Evolutionary conservation across 2,888 invertebrate genomes (phyloP).

Genomic region (Euproctis similis): DNA sequence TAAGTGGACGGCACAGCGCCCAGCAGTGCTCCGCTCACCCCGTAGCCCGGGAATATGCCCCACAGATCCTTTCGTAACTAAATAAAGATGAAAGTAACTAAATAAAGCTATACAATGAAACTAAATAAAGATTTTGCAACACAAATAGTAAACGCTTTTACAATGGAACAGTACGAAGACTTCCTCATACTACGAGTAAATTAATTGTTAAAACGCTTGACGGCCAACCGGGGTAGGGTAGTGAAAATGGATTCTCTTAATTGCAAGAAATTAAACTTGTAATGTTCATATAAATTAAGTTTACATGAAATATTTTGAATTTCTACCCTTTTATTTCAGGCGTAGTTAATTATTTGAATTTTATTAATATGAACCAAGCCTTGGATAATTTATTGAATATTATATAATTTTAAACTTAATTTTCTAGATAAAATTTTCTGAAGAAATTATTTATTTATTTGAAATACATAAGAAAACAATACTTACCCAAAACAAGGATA

Average conservation of each 20-base stretch:
- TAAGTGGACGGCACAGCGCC: too few relatives aligned
- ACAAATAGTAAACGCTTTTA: slow-evolving; percentile 55
- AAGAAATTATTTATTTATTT: slow-evolving; percentile 42
- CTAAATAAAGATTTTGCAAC: too few relatives aligned
- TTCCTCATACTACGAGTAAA: slow-evolving; percentile 65
- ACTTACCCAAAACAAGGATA: too few relatives aligned
- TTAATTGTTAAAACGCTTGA: slow-evolving; percentile 66
- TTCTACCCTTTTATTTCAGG: slow-evolving; percentile 57
- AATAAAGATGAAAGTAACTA: too few relatives aligned
- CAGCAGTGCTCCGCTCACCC: too few relatives aligned
- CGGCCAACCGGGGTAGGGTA: slow-evolving; percentile 34
- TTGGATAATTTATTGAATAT: slow-evolving; percentile 67
- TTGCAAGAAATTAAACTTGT: slow-evolving; percentile 52
- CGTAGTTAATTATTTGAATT: slow-evolving; percentile 65
- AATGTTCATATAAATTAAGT: slow-evolving; percentile 56
- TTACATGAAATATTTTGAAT: slow-evolving; percentile 58
- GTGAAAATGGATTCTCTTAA: slow-evolving; percentile 59
- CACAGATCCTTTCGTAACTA: too few relatives aligned
- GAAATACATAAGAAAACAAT: too few relatives aligned
- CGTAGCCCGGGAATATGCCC: too few relatives aligned
- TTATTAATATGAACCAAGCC: slow-evolving; percentile 66
- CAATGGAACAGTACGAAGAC: slow-evolving; percentile 62
- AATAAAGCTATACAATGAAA: too few relatives aligned
- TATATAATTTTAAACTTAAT: slow-evolving; percentile 70
- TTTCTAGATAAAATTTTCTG: slow-evolving; percentile 47